These are phyloP conservation scores for Drosophila acutilabella DNA, from an alignment of 2,888 invertebrate genomes.

Conservation along the genomic window DNA sequence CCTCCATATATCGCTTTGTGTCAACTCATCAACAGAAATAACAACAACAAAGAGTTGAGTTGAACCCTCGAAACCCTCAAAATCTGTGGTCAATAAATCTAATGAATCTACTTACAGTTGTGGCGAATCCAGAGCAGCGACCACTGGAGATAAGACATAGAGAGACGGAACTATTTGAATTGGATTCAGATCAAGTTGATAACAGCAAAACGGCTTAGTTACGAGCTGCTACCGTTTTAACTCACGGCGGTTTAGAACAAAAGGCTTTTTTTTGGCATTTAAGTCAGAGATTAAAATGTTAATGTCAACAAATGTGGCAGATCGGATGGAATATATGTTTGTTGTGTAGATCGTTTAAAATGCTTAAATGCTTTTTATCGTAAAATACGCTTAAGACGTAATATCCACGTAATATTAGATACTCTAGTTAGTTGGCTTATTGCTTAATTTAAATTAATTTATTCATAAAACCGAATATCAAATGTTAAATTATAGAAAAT, in stretches of 20 bases:
- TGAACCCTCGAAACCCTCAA: background rate
- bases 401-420: constrained; percentile 66
- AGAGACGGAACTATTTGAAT: constrained; percentile 10
- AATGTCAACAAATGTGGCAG: constrained; percentile 50
- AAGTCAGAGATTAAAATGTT: constrained; percentile 67
- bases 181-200: constrained; percentile 21
- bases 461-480: constrained; percentile 71
- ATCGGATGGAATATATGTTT: constrained; percentile 42
- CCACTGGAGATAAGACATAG: constrained; percentile 67
- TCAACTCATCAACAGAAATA: constrained; percentile 45
- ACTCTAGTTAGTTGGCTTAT: constrained; percentile 78
- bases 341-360: constrained; percentile 42
- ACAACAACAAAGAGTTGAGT: constrained; percentile 17
- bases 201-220: constrained; percentile 52
- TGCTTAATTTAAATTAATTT: constrained; percentile 81
- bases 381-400: constrained; percentile 76
- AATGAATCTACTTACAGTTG: constrained; percentile 70
- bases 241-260: constrained; percentile 60
- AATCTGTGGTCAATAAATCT: constrained; percentile 10
- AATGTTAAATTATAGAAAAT: constrained; percentile 65
- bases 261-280: constrained; percentile 65
- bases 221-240: constrained; percentile 65
- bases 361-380: constrained; percentile 50
- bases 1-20: constrained; percentile 53
- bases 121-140: constrained; percentile 80